Evolutionary conservation across 2,888 invertebrate genomes (phyloP), one percentile per base, ranked within the genome.

Genomic region (Ectemnius cavifrons): DNA sequence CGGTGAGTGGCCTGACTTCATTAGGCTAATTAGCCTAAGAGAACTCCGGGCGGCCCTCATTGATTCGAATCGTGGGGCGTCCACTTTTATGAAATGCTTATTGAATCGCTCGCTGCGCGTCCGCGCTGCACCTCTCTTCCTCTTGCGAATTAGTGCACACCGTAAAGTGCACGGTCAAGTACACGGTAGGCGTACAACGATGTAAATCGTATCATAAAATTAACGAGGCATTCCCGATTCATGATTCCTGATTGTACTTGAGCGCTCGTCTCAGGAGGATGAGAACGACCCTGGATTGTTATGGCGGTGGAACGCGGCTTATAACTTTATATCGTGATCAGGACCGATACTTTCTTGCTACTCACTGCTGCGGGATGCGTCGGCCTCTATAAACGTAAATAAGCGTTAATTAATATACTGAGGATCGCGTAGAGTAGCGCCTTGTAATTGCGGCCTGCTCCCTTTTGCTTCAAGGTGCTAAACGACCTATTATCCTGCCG

Each of bases 171-270:
- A 16, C 4, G 23, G 23, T 3, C 23, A 57, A 60, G 46, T 65
- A 49, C 65, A 49, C 69, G 73, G 73, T 59, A 69, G 74, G 65
- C 68, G 75, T 68, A 16, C 67, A 13, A 46, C 28, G 47, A 69
- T 76, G 74, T 74, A 76, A 76, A 74, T 73, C 63, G 66, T 75
- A 47, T 37, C 56, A 65, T 58, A 63, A 74, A 74, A 74, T 74
- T 74, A 76, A 76, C 66, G 70, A 76, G 74, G 8, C 63, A 16
- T 20, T 18, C 14, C 16, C 27, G 58, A 58, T 20, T 18, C 27
- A 20, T 20, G 58, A 52, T 52, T 52, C 52, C 52, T 13, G n/a
- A 16, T 16, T 52, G 16, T 16, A 37, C 23, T 59, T 20, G 59
- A 11, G 8, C 37, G 37, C 37, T 37, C 37, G 52, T 52, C 16